phyloP scores from a whole-genome alignment of 2,888 invertebrate species.

The Drosophila paramelanica region DNA sequence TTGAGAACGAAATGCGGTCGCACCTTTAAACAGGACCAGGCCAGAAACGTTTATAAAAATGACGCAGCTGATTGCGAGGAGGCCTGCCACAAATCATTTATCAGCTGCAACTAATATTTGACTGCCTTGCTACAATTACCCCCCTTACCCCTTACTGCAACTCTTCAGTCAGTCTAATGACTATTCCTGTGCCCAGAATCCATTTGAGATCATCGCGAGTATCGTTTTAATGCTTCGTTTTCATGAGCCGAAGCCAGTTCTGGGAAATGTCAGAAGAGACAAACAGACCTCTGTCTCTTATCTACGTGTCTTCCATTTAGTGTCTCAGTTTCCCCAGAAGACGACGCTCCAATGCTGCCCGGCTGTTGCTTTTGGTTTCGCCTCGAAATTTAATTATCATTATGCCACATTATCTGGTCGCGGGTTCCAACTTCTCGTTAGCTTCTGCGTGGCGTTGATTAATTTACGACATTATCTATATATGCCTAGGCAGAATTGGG shows the following conservation, averaged over 20 bases:
- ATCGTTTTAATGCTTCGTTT: conserved; percentile 45
- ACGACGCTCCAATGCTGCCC: conserved; percentile 22
- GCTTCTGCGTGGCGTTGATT: conserved; percentile 48
- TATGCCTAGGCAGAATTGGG: conserved; percentile 8
- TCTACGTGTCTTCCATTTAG: conserved; percentile 64
- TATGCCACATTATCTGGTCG: conserved; percentile 52
- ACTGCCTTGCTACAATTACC: conserved; percentile 47
- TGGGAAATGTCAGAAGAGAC: conserved; percentile 41
- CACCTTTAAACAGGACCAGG: conserved; percentile 52
- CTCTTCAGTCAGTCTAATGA: conserved; percentile 30
- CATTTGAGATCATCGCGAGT: conserved; percentile 21
- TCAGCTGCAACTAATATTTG: conserved; percentile 71
- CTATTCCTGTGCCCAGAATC: conserved; percentile 15
- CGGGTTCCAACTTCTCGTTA: conserved; percentile 9
- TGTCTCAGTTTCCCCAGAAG: conserved; percentile 58
- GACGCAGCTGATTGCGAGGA: conserved; percentile 47
- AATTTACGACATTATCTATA: conserved; percentile 48
- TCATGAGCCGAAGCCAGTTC: conserved; percentile 44
- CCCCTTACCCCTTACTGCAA: conserved; percentile 3
- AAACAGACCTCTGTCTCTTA: conserved; percentile 48
- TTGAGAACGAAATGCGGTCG: conserved; percentile 40
- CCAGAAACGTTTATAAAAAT: conserved; percentile 17
- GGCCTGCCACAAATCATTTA: conserved; percentile 61
- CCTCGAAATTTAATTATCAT: conserved; percentile 70
- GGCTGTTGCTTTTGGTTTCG: conserved; percentile 30